Percentiles rank a stretch among this genome's conserved stretches.
Evolutionary conservation across 2,797 vertebrate species (phyloP).

Genomic region (Rousettus madagascariensis): DNA sequence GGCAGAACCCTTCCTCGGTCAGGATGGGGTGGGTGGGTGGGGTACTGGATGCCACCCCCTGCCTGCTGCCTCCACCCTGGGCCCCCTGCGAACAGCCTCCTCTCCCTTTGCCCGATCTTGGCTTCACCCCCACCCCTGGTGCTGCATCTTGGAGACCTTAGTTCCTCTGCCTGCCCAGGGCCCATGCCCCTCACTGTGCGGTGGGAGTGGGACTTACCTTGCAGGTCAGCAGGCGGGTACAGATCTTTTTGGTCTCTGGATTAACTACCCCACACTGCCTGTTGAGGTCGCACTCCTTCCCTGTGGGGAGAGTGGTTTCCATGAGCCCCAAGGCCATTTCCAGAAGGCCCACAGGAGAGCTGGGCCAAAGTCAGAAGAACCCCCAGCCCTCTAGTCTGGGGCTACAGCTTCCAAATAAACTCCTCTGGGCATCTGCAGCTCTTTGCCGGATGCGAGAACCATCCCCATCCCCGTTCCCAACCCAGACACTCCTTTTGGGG

Average conservation of each 20-base stretch:
- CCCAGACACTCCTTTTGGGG: background rate
- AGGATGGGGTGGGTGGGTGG: no score
- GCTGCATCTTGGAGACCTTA: background rate
- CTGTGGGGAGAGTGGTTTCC: conserved; percentile 80
- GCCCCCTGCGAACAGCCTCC: background rate
- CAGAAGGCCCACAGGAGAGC: background rate
- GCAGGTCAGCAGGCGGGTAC: conserved; percentile 95
- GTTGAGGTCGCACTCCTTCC: conserved; percentile 95
- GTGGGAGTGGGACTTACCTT: conserved; percentile 85
- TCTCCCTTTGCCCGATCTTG: background rate
- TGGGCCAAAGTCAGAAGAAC: background rate
- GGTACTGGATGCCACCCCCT: background rate
- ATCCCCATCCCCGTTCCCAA: background rate
- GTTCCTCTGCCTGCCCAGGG: background rate
- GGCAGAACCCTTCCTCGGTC: background rate
- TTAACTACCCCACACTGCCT: conserved; percentile 95
- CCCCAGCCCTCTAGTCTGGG: background rate
- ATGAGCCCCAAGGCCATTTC: conserved; percentile 17
- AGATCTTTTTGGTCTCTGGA: conserved; percentile 94
- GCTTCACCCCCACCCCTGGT: background rate
- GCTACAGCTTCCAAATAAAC: background rate
- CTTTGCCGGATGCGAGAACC: background rate
- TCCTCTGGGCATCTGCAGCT: background rate
- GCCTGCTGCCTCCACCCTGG: background rate
- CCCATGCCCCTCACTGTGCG: background rate